Base-by-base conservation (phyloP, 2,113 vertebrate species). In the Archilochus colubris region DNA sequence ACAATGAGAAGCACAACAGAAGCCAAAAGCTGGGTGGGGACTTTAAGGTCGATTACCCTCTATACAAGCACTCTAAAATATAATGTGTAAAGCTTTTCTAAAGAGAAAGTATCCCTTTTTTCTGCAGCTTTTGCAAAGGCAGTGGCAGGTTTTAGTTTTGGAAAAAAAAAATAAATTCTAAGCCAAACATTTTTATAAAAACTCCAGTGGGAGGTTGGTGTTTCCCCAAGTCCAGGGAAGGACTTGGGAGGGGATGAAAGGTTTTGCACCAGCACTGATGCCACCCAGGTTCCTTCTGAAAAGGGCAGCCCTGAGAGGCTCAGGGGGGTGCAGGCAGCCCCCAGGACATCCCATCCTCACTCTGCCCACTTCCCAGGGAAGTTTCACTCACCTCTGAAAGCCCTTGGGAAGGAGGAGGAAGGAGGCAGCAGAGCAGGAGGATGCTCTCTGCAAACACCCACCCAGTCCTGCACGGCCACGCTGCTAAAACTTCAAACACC, bases 1-100 rank as follows among this genome's bases (percentile, higher is more conserved):
- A 91, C 81, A 84, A 96, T 67, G 46, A 96, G 94, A 92, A 97
- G 95, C 95, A 97, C 87, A 97, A 97, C 27, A 30, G 48, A 96
- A 87, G 91, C 87, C 78, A 90, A 90, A 95, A 91, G 93, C 92
- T 73, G 78, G 89, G 91, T n/a, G 59, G 92, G 93, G 94, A 89
- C 63, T 74, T 97, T 95, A 93, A 96, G 92, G 91, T 78, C 80
- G 83, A 27, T 81, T 36, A 53, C 58, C 88, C 67, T 88, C 86
- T 95, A 63, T 86, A 94, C 92, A 96, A 95, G 92, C 83, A 0
- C 18, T 44, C 95, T 78, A 68, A 90, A 96, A 96, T 51, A 96
- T 87, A 94, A 86, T 87, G 87, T 94, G 94, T 88, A 93, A 96
- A 94, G 95, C 80, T 86, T 73, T 85, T 89, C 92, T 89, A 85